Conservation (phyloP, 2,113 vertebrate genomes). For the Paraplagusia blochii region DNA sequence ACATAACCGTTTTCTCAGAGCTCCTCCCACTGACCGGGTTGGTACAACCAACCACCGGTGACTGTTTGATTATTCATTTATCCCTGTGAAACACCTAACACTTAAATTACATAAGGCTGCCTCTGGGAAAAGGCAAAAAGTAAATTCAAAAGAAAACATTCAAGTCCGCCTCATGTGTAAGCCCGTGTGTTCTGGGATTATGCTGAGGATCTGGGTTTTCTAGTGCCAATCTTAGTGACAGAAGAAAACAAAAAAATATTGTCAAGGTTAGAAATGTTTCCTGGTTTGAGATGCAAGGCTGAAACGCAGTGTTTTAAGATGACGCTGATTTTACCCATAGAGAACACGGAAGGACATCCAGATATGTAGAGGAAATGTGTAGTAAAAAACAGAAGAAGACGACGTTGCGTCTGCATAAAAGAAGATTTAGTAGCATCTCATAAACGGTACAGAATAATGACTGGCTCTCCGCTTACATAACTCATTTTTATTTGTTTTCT, state of each 20-base stretch:
- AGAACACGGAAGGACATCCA: background rate
- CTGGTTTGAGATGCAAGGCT: background rate
- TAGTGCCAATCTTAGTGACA: slow-evolving; percentile 7
- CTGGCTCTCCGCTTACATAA: too few relatives aligned
- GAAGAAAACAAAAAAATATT: background rate
- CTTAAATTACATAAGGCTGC: slow-evolving; percentile 63
- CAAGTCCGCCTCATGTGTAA: slow-evolving; percentile 23
- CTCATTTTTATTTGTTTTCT: background rate
- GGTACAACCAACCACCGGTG: slow-evolving; percentile 24
- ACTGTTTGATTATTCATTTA: slow-evolving; percentile 64
- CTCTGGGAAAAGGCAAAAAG: slow-evolving; percentile 54
- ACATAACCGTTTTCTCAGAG: slow-evolving; percentile 6
- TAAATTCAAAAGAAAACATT: slow-evolving; percentile 47
- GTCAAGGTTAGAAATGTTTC: background rate
- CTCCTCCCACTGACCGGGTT: slow-evolving; percentile 50
- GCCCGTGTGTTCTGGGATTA: slow-evolving; percentile 24
- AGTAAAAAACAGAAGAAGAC: too few relatives aligned
- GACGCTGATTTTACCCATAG: background rate
- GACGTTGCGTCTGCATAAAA: too few relatives aligned
- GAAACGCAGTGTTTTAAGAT: background rate
- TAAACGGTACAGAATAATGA: too few relatives aligned
- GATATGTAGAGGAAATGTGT: too few relatives aligned
- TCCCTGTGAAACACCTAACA: slow-evolving; percentile 54
- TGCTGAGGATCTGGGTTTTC: slow-evolving; percentile 33
- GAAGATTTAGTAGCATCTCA: too few relatives aligned